Conservation (phyloP, 2,113 vertebrate species). For the Balaeniceps rex region DNA sequence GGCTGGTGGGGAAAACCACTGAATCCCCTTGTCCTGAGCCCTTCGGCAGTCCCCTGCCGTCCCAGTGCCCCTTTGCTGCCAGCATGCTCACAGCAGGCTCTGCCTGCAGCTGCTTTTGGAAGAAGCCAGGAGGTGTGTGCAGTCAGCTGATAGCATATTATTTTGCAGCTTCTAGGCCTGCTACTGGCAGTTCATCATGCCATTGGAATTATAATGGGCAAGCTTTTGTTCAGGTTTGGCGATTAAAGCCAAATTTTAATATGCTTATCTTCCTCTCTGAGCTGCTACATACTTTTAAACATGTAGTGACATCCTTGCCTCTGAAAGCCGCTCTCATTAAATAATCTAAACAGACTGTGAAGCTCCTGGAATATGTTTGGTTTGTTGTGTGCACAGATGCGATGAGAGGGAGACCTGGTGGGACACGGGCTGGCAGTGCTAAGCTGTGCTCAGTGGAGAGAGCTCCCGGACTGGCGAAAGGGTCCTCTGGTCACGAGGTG, state of each 20-base stretch:
- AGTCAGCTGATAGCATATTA: rapidly evolving
- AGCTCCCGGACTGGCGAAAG: not conserved
- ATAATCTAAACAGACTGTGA: not conserved
- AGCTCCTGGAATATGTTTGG: not conserved
- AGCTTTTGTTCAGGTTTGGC: not conserved
- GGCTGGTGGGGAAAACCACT: not conserved
- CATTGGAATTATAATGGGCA: not conserved
- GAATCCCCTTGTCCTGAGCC: not conserved
- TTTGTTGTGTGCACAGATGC: not conserved
- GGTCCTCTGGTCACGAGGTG: not conserved
- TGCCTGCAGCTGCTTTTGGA: not conserved
- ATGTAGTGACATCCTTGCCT: not conserved
- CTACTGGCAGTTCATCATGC: not conserved
- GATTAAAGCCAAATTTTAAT: not conserved
- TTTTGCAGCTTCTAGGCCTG: not conserved
- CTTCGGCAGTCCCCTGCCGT: not conserved
- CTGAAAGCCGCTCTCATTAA: not conserved
- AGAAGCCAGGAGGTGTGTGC: not conserved
- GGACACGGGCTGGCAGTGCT: not conserved
- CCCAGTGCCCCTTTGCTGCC: not conserved
- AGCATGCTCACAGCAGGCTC: not conserved
- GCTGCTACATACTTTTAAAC: not conserved
- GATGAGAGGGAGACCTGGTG: not conserved
- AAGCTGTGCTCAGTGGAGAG: not conserved
- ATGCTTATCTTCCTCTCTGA: not conserved